Percentiles rank a stretch among this genome's conserved stretches.
Evolutionary conservation across 2,888 invertebrate genomes (phyloP).

Genomic region (Eutolmus rufibarbis): DNA sequence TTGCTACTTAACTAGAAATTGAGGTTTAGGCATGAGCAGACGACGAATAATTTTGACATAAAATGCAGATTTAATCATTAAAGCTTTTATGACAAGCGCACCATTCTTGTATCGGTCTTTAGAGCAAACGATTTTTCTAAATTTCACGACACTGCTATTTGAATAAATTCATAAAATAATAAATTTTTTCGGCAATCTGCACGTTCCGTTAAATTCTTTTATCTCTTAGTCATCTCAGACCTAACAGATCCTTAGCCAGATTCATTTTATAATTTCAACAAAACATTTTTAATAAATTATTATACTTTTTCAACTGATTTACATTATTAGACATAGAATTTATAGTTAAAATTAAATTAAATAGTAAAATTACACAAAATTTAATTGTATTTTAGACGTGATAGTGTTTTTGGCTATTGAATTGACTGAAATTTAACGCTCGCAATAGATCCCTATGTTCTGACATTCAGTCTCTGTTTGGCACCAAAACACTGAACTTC

Average conservation of each 20-base stretch:
- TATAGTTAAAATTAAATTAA: no score
- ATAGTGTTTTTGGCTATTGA: no score
- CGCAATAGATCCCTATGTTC: no score
- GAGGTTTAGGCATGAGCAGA: not conserved
- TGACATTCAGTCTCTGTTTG: no score
- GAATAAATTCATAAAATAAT: conserved; percentile 27
- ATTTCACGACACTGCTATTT: not conserved
- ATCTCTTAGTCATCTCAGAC: not conserved
- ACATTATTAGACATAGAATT: no score
- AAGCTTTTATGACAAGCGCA: not conserved
- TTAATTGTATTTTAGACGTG: no score
- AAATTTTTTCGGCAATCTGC: not conserved
- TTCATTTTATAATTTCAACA: no score
- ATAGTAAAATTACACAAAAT: no score
- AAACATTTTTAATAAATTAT: no score
- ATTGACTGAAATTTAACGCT: no score
- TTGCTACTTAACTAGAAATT: not conserved
- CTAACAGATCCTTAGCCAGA: not conserved
- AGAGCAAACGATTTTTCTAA: not conserved
- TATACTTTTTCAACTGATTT: no score
- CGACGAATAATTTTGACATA: conserved; percentile 20
- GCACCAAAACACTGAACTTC: no score
- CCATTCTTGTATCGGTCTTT: not conserved
- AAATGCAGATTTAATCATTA: conserved; percentile 16
- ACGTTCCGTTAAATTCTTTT: not conserved